phyloP scores from a whole-genome alignment of 2,888 invertebrate species.

The Drosophila fulvimacula region DNA sequence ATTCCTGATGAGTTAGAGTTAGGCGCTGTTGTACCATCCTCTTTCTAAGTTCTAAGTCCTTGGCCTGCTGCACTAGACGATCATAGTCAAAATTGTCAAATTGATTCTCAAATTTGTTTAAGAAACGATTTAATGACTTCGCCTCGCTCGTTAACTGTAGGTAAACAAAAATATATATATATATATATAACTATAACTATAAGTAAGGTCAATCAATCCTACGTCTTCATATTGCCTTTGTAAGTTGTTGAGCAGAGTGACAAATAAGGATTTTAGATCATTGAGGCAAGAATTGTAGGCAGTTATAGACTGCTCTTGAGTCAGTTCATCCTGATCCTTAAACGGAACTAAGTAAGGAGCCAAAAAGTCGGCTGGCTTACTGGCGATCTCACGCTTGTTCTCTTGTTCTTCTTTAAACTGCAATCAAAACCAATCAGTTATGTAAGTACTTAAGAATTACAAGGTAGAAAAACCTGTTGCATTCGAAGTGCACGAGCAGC shows the following conservation, averaged over 20 bases:
- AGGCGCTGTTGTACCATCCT: slow-evolving; percentile 84
- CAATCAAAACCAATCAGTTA: background rate
- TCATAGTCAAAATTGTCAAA: slow-evolving; percentile 83
- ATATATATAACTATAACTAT: background rate
- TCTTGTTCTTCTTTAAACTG: slow-evolving; percentile 81
- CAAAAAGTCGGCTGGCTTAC: slow-evolving; percentile 86
- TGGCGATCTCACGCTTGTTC: slow-evolving; percentile 85
- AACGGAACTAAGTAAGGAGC: slow-evolving; percentile 87
- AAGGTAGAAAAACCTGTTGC: slow-evolving; percentile 83
- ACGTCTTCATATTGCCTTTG: slow-evolving; percentile 89
- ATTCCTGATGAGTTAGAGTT: slow-evolving; percentile 82
- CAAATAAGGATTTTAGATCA: slow-evolving; percentile 88
- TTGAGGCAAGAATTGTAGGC: slow-evolving; percentile 86
- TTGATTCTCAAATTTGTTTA: slow-evolving; percentile 83
- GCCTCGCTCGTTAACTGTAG: slow-evolving; percentile 81
- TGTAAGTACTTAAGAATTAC: accelerated
- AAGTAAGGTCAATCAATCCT: slow-evolving; percentile 28
- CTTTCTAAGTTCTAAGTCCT: slow-evolving; percentile 82
- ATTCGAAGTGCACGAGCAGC: slow-evolving; percentile 85
- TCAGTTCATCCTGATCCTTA: slow-evolving; percentile 67
- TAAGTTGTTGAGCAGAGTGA: slow-evolving; percentile 88
- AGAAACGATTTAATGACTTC: slow-evolving; percentile 81
- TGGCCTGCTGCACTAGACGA: slow-evolving; percentile 79
- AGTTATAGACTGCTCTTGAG: slow-evolving; percentile 73
- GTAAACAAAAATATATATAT: background rate